phyloP scores from a whole-genome alignment of 2,797 vertebrate species.

The Anabacerthia variegaticeps region DNA sequence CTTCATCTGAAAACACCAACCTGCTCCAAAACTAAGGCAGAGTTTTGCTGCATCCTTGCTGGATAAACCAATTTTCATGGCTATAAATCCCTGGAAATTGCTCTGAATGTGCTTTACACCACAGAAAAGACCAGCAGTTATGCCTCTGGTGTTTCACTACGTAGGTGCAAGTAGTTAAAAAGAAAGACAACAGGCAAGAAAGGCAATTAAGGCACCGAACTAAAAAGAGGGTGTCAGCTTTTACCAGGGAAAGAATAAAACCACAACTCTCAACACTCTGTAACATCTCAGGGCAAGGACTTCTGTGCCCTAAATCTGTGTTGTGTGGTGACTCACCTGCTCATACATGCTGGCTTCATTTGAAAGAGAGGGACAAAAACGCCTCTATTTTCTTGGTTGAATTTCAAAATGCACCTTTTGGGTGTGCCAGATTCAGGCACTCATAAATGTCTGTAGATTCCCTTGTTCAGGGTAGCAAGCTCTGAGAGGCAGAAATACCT shows the following conservation, averaged over 20 bases:
- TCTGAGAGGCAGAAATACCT: not conserved
- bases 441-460: not conserved
- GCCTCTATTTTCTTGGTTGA: not conserved
- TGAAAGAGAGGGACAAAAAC: not conserved
- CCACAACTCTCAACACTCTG: not conserved
- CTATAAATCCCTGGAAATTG: not conserved
- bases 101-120: not conserved
- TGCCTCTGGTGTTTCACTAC: not conserved
- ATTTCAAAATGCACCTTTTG: not conserved
- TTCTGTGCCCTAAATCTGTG: not conserved
- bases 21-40: not conserved
- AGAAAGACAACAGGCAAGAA: not conserved
- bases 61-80: not conserved
- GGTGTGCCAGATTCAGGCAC: not conserved
- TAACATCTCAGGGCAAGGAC: not conserved
- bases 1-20: not conserved
- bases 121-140: rapidly evolving
- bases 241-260: not conserved
- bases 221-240: not conserved
- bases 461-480: not conserved
- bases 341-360: rapidly evolving
- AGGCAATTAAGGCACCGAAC: not conserved
- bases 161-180: not conserved
- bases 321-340: not conserved
- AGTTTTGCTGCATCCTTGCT: not conserved